A percentile compares a stretch with the other conserved stretches of the same genome.
These are phyloP conservation scores for Mesocricetus auratus DNA, from an alignment of 2,113 vertebrate genomes.

Conservation along the genomic window DNA sequence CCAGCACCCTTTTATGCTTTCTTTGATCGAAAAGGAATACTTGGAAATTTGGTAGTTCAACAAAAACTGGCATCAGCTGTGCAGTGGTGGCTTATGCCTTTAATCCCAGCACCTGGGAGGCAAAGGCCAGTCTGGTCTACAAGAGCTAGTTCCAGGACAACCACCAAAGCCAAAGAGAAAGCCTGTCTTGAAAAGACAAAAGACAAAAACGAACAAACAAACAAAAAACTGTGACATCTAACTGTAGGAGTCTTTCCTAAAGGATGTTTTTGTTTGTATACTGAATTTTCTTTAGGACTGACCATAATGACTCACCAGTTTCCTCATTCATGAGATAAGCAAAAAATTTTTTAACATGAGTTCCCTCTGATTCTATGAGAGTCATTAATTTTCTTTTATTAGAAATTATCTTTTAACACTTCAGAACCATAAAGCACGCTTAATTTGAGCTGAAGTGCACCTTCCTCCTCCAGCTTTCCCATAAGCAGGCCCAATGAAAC, in stretches of 20 bases:
- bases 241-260: neutral
- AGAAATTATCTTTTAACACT: conserved; percentile 44
- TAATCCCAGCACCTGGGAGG: too few relatives aligned
- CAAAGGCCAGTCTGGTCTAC: too few relatives aligned
- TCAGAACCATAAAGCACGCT: neutral
- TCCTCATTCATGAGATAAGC: conserved; percentile 25
- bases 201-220: too few relatives aligned
- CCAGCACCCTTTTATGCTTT: neutral
- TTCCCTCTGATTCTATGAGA: conserved; percentile 23
- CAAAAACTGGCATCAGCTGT: too few relatives aligned
- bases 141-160: too few relatives aligned
- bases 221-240: too few relatives aligned
- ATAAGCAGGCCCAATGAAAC: neutral
- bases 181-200: too few relatives aligned
- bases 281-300: neutral
- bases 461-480: neutral
- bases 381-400: neutral
- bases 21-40: neutral
- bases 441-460: neutral
- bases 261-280: neutral
- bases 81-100: too few relatives aligned
- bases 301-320: neutral
- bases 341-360: neutral
- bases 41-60: neutral
- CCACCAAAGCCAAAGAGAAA: too few relatives aligned